Evolutionary conservation across 2,797 vertebrate genomes (phyloP).

Genomic region (Melanotaenia nigrans): DNA sequence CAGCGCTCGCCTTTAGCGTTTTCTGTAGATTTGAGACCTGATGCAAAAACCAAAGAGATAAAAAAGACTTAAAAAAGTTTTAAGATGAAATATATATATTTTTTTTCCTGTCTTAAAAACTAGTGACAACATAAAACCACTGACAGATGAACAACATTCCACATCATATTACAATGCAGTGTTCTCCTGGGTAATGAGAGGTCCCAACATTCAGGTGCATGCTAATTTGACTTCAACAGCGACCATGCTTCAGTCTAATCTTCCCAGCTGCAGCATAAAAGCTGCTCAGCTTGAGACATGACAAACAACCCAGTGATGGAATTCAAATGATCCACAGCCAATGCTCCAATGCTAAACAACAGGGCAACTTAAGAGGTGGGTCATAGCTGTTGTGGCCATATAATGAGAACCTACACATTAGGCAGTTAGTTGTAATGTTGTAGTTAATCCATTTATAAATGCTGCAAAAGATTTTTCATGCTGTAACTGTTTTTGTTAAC

Average conservation of each 20-base stretch:
- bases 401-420: not conserved
- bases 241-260: not conserved
- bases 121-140: not conserved
- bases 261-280: not conserved
- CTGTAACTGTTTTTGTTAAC: constrained; percentile 13
- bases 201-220: not conserved
- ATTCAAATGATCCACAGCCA: not conserved
- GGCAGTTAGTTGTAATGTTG: not conserved
- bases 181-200: not conserved
- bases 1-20: constrained; percentile 93
- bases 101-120: not conserved
- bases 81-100: not conserved
- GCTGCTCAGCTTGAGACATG: not conserved
- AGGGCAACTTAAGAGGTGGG: not conserved
- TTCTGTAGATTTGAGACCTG: constrained; percentile 98
- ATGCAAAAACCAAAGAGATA: constrained; percentile 19
- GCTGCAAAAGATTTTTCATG: not conserved
- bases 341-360: not conserved
- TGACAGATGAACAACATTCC: not conserved
- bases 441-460: not conserved
- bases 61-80: too few species aligned
- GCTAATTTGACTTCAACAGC: not conserved
- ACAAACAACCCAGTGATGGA: not conserved
- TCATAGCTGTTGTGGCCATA: not conserved
- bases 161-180: not conserved